phyloP scores from a whole-genome alignment of 1,140 invertebrate genomes.

The Drosophila arawakana region DNA sequence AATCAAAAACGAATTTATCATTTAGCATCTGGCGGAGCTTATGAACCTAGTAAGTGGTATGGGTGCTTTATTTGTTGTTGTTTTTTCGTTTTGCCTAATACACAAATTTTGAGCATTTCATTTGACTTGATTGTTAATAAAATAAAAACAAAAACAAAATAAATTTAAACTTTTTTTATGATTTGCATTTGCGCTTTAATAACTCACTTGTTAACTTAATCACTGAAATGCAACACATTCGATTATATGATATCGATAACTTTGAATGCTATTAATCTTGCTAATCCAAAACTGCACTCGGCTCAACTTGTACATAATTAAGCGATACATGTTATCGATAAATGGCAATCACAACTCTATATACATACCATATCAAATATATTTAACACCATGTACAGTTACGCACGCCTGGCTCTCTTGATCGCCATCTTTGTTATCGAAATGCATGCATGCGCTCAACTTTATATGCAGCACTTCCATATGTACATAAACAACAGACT shows the following conservation, averaged over 20 bases:
- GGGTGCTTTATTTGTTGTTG: constrained; percentile 84
- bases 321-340: constrained; percentile 25
- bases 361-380: no score
- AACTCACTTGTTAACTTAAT: constrained; percentile 17
- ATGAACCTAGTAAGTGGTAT: constrained; percentile 84
- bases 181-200: constrained; percentile 59
- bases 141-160: not conserved
- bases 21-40: constrained; percentile 82
- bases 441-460: constrained; percentile 32
- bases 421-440: constrained; percentile 42
- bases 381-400: constrained; percentile 5
- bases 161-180: constrained; percentile 31
- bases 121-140: constrained; percentile 54
- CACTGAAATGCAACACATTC: constrained; percentile 15
- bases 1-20: constrained; percentile 59
- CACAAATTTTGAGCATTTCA: constrained; percentile 56
- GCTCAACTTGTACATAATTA: constrained; percentile 29
- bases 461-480: constrained; percentile 2
- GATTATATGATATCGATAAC: constrained; percentile 1
- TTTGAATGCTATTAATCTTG: constrained; percentile 10
- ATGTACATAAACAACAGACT: constrained; percentile 13
- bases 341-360: constrained; percentile 15
- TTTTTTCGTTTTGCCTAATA: constrained; percentile 47
- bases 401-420: constrained; percentile 55
- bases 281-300: constrained; percentile 16